Conservation (phyloP, 2,113 vertebrate genomes). For the Sitta europaea region DNA sequence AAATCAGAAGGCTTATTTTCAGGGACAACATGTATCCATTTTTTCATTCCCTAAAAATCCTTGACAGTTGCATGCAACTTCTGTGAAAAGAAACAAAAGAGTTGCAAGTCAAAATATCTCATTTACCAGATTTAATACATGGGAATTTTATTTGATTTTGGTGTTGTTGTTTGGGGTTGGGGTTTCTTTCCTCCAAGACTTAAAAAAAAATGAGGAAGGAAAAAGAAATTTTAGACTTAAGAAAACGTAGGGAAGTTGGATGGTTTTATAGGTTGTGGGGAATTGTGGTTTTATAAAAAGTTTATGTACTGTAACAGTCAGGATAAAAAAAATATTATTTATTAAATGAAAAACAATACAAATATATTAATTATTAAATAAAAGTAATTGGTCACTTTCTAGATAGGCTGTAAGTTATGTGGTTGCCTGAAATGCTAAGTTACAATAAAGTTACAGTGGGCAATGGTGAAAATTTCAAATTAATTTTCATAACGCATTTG, state of each 20-base stretch:
- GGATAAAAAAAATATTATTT: background rate
- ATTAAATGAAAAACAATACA: background rate
- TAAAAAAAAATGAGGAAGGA: fast-evolving
- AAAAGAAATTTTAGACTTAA: background rate
- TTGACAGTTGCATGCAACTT: background rate
- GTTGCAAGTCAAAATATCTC: background rate
- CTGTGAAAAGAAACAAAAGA: background rate
- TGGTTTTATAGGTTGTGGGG: background rate
- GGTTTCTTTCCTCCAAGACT: background rate
- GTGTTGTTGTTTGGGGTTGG: background rate
- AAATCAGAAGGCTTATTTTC: no score
- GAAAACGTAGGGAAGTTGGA: background rate
- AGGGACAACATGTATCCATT: no score
- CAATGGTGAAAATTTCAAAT: background rate
- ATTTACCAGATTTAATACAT: background rate
- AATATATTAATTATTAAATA: background rate
- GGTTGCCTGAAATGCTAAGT: background rate
- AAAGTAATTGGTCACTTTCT: background rate
- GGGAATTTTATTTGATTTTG: background rate
- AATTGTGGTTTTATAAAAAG: background rate
- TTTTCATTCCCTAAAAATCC: background rate
- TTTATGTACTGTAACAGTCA: background rate
- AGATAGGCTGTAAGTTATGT: background rate
- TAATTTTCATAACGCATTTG: background rate
- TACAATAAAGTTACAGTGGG: background rate